Base-by-base conservation (phyloP, 2,113 vertebrate species). In the Zingel zingel region DNA sequence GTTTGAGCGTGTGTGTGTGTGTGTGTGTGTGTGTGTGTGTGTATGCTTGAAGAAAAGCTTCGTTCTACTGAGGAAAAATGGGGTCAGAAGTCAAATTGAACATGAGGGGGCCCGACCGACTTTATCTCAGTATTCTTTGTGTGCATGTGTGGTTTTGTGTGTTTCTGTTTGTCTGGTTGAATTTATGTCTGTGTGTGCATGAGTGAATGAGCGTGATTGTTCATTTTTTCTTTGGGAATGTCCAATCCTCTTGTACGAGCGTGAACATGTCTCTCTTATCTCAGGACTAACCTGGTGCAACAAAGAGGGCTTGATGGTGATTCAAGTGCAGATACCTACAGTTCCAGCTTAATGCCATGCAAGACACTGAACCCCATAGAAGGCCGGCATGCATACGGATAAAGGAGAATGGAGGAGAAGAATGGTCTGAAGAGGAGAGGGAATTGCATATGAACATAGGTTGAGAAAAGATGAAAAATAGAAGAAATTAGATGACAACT, bases 1-100 rank as follows among this genome's bases (percentile, higher is more conserved):
- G 53, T 66, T 59, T 63, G 4, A 53, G 65, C 2, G 5, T 65
- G 47, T 6, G 2, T 33, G 23, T 45, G 59, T 6, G 21, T 69
- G 56, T 63, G 5, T 48, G 65, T 3, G 5, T 62, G 47, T 7
- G 2, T 33, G 25, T 33, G 45, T 6, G n/a, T 19, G 56, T 62
- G 13, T 47, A 63, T 25, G 47, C 23, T 47, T 53, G 27, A 43
- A 61, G 63, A 85, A 72, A 74, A 71, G 73, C 63, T 74, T 76
- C 3, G 8, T 56, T 54, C 51, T 2, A 6, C 73, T 53, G 59
- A 57, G 33, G 74, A 82, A 82, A 66, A 81, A 53, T 2, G 36
- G 54, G 73, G 74, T 72, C 72, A 70, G 56, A 81, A 62, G 85
- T 87, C 82, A 85, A 83, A 87, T 63, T 86, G 66, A 85, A 84